Evolutionary conservation across 2,888 invertebrate species (phyloP).

Genomic region (Camptogramma bilineatum): DNA sequence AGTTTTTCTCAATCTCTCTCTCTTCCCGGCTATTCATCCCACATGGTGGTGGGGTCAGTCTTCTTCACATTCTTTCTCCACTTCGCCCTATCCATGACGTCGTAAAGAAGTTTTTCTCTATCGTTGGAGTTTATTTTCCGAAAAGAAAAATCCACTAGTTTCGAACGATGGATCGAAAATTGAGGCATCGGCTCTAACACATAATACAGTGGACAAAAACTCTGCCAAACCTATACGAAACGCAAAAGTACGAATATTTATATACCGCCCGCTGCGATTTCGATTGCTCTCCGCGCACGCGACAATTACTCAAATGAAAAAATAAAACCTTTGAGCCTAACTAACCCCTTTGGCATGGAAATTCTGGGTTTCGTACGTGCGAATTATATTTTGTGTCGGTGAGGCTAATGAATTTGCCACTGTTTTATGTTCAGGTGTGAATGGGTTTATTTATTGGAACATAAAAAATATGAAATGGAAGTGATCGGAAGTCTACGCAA

Average conservation of each 20-base stretch:
- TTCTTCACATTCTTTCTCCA: too few relatives aligned
- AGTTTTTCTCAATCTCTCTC: too few relatives aligned
- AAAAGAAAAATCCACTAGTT: too few relatives aligned
- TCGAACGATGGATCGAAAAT: too few relatives aligned
- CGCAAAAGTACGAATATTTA: constrained; percentile 31
- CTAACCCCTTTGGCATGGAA: constrained; percentile 32
- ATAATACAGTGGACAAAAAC: not conserved
- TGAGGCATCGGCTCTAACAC: too few relatives aligned
- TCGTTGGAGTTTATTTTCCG: too few relatives aligned
- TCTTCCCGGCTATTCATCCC: too few relatives aligned
- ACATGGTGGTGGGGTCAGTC: too few relatives aligned
- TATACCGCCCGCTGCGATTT: constrained; percentile 35
- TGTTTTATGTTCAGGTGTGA: not conserved
- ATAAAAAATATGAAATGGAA: not conserved
- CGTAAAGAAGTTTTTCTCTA: too few relatives aligned
- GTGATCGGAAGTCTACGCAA: not conserved
- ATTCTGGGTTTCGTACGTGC: constrained; percentile 24
- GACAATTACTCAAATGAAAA: constrained; percentile 38
- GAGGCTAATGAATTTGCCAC: not conserved
- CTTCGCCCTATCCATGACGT: too few relatives aligned
- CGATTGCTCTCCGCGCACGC: constrained; percentile 28
- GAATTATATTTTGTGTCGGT: constrained; percentile 19
- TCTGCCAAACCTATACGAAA: not conserved
- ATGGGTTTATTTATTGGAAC: not conserved
- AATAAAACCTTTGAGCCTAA: constrained; percentile 35